Conservation (phyloP, 2,797 vertebrate genomes). For the Orestias chungarensis region DNA sequence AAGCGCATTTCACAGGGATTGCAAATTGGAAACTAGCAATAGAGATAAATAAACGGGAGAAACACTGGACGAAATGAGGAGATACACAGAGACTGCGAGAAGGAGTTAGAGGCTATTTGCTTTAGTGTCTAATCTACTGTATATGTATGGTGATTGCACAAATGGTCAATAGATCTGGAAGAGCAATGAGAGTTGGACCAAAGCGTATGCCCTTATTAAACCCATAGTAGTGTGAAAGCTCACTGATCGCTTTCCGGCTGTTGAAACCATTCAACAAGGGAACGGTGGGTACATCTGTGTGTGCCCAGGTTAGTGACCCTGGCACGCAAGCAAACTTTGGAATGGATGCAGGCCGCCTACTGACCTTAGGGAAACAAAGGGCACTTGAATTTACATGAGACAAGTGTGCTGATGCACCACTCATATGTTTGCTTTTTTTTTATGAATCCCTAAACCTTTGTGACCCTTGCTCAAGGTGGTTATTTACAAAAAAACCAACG, state of each 20-base stretch:
- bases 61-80: conserved; percentile 33
- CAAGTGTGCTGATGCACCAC: neutral
- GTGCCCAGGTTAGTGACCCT: neutral
- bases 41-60: conserved; percentile 9
- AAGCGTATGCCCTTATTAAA: conserved; percentile 65
- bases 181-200: conserved; percentile 59
- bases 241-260: conserved; percentile 37
- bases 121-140: conserved; percentile 80
- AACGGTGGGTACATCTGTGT: neutral
- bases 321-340: neutral
- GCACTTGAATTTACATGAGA: neutral
- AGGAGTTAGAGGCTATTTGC: conserved; percentile 11
- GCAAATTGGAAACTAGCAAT: conserved; percentile 46
- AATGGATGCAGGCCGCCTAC: neutral
- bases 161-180: conserved; percentile 71
- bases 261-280: conserved; percentile 12
- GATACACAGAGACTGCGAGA: conserved; percentile 35
- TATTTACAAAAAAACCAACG: neutral
- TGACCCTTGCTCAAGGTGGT: neutral
- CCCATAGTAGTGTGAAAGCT: conserved; percentile 44
- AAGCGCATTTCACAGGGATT: conserved; percentile 40
- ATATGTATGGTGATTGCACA: conserved; percentile 67
- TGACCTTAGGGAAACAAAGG: neutral
- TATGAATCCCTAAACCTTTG: neutral
- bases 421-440: neutral